Conservation (phyloP, 2,797 vertebrate species). For the Melanogrammus aeglefinus region DNA sequence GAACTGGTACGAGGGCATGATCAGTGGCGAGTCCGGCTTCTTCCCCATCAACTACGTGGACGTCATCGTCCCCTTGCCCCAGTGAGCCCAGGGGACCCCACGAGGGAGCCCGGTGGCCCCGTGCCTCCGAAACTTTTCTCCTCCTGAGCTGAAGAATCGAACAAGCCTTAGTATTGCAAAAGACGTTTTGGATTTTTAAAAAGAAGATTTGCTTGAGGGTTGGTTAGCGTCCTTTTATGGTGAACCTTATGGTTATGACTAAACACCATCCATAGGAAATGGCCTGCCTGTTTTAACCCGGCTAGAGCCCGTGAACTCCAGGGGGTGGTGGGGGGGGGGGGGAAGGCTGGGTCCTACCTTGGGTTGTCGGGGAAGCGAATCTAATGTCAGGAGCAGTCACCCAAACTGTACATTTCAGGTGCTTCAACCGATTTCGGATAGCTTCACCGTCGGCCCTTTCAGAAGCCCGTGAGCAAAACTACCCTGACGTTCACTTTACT, state of each 20-base stretch:
- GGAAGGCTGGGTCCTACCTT: not conserved
- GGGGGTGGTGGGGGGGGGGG: too few relatives aligned
- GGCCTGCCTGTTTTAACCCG: not conserved
- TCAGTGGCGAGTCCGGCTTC: conserved; percentile 88
- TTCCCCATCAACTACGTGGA: conserved; percentile 97
- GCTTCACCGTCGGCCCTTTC: not conserved
- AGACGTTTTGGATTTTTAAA: not conserved
- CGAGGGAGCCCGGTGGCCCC: conserved; percentile 8
- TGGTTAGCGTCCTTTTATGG: not conserved
- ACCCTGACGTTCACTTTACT: not conserved
- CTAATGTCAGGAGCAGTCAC: not conserved
- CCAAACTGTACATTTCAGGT: not conserved
- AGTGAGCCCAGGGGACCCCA: conserved; percentile 64
- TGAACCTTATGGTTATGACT: not conserved
- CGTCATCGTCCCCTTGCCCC: conserved; percentile 87
- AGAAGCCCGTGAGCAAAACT: not conserved
- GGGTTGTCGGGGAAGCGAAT: not conserved
- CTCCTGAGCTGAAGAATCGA: not conserved
- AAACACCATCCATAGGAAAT: not conserved
- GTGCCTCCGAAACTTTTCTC: conserved; percentile 21
- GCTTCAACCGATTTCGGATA: not conserved
- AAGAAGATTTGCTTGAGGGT: not conserved
- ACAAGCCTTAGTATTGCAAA: not conserved
- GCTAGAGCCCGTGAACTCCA: not conserved
- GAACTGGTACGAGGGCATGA: conserved; percentile 97